Evolutionary conservation across 1,140 invertebrate genomes (phyloP), one percentile per base, ranked within the genome.

Genomic region (Leptinotarsa undecemlineata): DNA sequence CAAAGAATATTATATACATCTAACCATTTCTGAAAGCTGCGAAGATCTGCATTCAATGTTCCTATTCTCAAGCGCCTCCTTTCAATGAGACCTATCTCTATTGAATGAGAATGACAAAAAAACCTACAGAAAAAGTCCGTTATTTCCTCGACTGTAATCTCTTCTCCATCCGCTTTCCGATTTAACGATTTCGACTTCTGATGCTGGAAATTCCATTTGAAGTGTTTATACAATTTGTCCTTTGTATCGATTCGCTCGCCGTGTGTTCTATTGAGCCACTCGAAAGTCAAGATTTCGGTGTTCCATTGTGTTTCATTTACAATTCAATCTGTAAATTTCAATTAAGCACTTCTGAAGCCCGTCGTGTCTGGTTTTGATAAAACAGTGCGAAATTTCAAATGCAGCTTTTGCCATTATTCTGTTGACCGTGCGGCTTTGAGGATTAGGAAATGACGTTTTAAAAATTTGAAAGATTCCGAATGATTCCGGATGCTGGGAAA

Each of bases 281-380:
- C 15, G 51, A 57, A 57, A 57, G 51, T n/a, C 51, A 14, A 57
- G 51, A 57, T 57, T 57, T 57, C 51, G n/a, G 2, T 57, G 3
- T 57, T 57, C 51, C n/a, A 57, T 57, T 57, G 51, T 57, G 26
- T 64, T 23, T 64, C 20, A 64, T 64, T 64, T 64, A 64, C 26
- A 21, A 21, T 64, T 23, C 26, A 64, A 64, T 64, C 26, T 61
- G 26, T 21, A 20, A 64, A 23, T 64, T 33, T 23, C 26, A 33
- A 33, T 64, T 23, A 64, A 64, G 1, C 26, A 21, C 20, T 64
- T 21, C 19, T 21, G 4, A 64, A 23, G 20, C 63, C 15, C 14
- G 17, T 33, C 26, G 26, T 20, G 15, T 2, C 20, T 21, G 26
- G 20, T 64, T 64, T 64, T 64, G 26, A 64, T 14, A 64, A 33